Evolutionary conservation across 92 coral and sea anemone genomes (phyloP), one percentile per base, ranked within the genome.

Genomic region (Virgularia gustaviana): DNA sequence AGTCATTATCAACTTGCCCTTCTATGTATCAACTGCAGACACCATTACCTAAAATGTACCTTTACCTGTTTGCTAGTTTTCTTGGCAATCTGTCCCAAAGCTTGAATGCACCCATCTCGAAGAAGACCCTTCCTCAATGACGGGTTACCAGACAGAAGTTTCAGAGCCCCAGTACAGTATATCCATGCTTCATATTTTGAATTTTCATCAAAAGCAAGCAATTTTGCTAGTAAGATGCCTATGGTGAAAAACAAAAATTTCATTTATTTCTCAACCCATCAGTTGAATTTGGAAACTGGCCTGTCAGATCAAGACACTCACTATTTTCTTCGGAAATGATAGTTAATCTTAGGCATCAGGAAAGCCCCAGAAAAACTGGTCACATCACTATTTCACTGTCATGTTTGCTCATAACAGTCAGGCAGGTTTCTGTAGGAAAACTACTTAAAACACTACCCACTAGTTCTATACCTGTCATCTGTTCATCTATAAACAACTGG

Each of bases 401-500:
- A 7, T 43, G n/a, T n/a, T n/a, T n/a, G n/a, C n/a, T n/a, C n/a
- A n/a, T n/a, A n/a, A n/a, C n/a, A n/a, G n/a, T n/a, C n/a, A n/a
- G n/a, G n/a, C n/a, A n/a, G n/a, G n/a, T n/a, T n/a, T n/a, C n/a
- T n/a, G n/a, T n/a, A n/a, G n/a, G n/a, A n/a, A n/a, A n/a, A n/a
- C n/a, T n/a, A n/a, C n/a, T n/a, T n/a, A n/a, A n/a, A n/a, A n/a
- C n/a, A n/a, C n/a, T n/a, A n/a, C n/a, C n/a, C n/a, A n/a, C n/a
- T n/a, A n/a, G n/a, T n/a, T n/a, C n/a, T n/a, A n/a, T 78, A 92
- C 98, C 72, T 0, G 88, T 61, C 72, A 89, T 86, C 52, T 87
- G 85, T 77, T 92, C 98, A 71, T 92, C 96, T 37, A 87, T 42
- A 66, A 92, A 92, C 72, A 89, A 74, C 78, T 84, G 81, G 43